Evolutionary conservation across 2,888 invertebrate genomes (phyloP).

Genomic region (Hyles lineata): DNA sequence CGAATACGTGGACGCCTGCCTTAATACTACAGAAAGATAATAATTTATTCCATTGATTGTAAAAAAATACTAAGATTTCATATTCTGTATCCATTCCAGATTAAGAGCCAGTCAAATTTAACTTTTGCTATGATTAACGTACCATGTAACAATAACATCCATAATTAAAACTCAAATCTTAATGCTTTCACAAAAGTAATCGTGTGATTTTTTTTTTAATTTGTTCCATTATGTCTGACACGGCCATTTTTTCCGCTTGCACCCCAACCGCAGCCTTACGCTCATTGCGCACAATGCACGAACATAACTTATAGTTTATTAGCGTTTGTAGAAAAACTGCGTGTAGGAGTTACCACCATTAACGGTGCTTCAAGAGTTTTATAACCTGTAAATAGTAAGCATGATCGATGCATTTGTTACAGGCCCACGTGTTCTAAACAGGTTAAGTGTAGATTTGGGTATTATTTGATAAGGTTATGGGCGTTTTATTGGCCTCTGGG

Average conservation of each 20-base stretch:
- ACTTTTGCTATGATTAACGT: too few relatives aligned
- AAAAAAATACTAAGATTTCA: too few relatives aligned
- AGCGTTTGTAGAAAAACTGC: constrained; percentile 35
- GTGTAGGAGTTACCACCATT: constrained; percentile 40
- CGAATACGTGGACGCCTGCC: too few relatives aligned
- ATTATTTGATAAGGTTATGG: background rate
- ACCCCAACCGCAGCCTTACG: background rate
- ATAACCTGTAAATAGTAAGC: constrained; percentile 32
- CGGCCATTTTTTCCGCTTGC: background rate
- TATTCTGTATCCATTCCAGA: too few relatives aligned
- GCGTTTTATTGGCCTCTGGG: background rate
- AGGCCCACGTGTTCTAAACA: constrained; percentile 16
- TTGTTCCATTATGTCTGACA: background rate
- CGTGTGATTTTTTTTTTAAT: too few relatives aligned
- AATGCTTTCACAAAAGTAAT: too few relatives aligned
- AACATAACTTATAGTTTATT: constrained; percentile 34
- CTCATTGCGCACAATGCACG: constrained; percentile 37
- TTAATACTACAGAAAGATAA: too few relatives aligned
- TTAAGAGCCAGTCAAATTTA: too few relatives aligned
- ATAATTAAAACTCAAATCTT: too few relatives aligned
- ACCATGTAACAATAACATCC: too few relatives aligned
- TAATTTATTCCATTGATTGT: too few relatives aligned
- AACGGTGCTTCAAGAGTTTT: constrained; percentile 31
- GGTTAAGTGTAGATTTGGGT: constrained; percentile 18
- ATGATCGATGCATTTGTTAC: constrained; percentile 24